Evolutionary conservation across 2,113 vertebrate genomes (phyloP), one percentile per base, ranked within the genome.

Genomic region (Butorides virescens): DNA sequence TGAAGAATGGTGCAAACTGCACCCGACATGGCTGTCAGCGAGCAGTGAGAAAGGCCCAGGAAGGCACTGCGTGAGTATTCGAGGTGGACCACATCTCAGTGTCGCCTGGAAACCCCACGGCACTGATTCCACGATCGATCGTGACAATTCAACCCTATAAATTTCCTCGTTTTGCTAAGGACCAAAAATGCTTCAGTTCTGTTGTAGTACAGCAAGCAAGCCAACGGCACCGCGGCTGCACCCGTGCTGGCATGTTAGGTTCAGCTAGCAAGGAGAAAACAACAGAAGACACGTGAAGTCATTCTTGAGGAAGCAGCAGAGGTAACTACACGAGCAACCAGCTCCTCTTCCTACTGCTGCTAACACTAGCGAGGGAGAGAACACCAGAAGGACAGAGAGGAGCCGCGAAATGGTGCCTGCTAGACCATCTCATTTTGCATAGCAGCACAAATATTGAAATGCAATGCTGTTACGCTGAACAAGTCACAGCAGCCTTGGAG

Each of bases 401-500:
- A 81, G 88, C 53, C 26, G 27, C 30, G 30, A 23, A 25, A 44
- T 0, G 65, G 73, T 7, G 70, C 87, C 42, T 63, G 72, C 68
- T 19, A 20, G 32, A 11, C 30, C 87, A 58, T 29, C 72, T 55
- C 29, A 2, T 49, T 79, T 10, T 2, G 78, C 88, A 25, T 5
- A 86, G 82, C 78, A 92, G 96, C 91, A 81, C 52, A 74, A 14
- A 29, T 4, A 72, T 3, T 13, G 59, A 42, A 92, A 59, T 15
- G 78, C 92, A 39, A 75, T 27, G 91, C 58, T 27, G 53, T 88
- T 71, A 36, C 5, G 23, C 88, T 67, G 25, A 61, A 30, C 36
- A 36, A 88, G 76, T 49, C 77, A 87, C 39, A 17, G 92, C 96
- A 97, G 97, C 96, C 95, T 93, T 44, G 91, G 89, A 95, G 85